phyloP scores from a whole-genome alignment of 2,113 vertebrate genomes.

The Chloroceryle aenea region DNA sequence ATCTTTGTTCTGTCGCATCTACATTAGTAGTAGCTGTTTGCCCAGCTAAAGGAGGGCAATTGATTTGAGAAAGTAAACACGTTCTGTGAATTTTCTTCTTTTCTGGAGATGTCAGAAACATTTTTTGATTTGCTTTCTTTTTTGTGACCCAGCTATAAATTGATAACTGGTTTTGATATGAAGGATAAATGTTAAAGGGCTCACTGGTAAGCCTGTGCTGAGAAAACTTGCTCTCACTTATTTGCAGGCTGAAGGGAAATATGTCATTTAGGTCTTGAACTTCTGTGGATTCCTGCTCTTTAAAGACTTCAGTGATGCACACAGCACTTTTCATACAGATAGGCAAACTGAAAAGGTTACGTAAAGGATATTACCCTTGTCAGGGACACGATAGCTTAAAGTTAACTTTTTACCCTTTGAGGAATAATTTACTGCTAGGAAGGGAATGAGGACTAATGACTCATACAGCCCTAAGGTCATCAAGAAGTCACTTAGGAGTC shows the following conservation, averaged over 20 bases:
- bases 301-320: not conserved
- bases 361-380: not conserved
- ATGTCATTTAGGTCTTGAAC: not conserved
- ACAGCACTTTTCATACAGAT: not conserved
- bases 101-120: not conserved
- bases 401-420: not conserved
- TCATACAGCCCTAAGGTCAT: not conserved
- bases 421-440: not conserved
- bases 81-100: constrained; percentile 9
- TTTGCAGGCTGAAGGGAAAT: not conserved
- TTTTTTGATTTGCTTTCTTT: not conserved
- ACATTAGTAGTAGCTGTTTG: not conserved
- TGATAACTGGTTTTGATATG: constrained; percentile 12
- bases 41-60: not conserved
- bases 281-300: not conserved
- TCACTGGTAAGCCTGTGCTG: not conserved
- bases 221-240: not conserved
- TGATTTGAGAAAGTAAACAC: not conserved
- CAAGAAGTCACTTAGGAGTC: not conserved
- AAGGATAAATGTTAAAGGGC: not conserved
- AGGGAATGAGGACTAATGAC: not conserved
- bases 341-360: not conserved
- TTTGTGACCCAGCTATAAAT: not conserved
- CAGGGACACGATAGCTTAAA: not conserved
- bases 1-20: not conserved